Percentiles rank a stretch among this genome's conserved stretches.
These are phyloP conservation scores for Phoebastria nigripes DNA, from an alignment of 2,797 vertebrate species.

Conservation along the genomic window DNA sequence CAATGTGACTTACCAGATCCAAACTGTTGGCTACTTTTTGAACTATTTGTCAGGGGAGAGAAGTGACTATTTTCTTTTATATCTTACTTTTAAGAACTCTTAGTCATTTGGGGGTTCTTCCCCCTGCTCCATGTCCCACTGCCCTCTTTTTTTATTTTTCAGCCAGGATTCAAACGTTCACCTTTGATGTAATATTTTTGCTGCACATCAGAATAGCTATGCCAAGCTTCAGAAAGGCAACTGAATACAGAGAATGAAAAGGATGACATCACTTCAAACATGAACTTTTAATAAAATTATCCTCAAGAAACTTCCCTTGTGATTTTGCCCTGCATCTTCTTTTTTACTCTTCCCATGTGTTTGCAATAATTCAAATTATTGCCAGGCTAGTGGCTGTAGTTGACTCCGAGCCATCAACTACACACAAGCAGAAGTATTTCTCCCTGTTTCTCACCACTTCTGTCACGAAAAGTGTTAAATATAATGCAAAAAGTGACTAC, in stretches of 20 bases:
- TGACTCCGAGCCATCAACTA: slow-evolving; percentile 10
- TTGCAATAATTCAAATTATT: slow-evolving; percentile 18
- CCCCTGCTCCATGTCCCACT: slow-evolving; percentile 20
- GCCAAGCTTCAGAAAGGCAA: slow-evolving; percentile 73
- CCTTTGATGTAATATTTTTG: slow-evolving; percentile 75
- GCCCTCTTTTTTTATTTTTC: slow-evolving; percentile 43
- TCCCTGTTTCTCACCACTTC: background rate
- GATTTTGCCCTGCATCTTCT: background rate
- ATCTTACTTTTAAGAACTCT: slow-evolving; percentile 76
- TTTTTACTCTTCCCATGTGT: background rate
- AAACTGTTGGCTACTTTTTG: slow-evolving; percentile 78
- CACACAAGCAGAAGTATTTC: slow-evolving; percentile 11
- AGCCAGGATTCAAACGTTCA: slow-evolving; percentile 61
- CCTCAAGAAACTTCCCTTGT: slow-evolving; percentile 54
- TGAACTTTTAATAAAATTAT: slow-evolving; percentile 62
- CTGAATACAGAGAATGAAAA: slow-evolving; percentile 69
- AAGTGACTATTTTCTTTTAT: slow-evolving; percentile 76
- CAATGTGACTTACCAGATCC: slow-evolving; percentile 71
- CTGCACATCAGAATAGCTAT: slow-evolving; percentile 73
- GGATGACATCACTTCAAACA: slow-evolving; percentile 74
- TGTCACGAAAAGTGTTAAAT: background rate
- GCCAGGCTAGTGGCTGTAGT: background rate
- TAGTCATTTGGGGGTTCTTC: slow-evolving; percentile 71
- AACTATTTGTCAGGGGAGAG: slow-evolving; percentile 78
- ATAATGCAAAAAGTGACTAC: background rate